Conservation (phyloP, 2,888 invertebrate species). For the Cosmorhoe ocellata region DNA sequence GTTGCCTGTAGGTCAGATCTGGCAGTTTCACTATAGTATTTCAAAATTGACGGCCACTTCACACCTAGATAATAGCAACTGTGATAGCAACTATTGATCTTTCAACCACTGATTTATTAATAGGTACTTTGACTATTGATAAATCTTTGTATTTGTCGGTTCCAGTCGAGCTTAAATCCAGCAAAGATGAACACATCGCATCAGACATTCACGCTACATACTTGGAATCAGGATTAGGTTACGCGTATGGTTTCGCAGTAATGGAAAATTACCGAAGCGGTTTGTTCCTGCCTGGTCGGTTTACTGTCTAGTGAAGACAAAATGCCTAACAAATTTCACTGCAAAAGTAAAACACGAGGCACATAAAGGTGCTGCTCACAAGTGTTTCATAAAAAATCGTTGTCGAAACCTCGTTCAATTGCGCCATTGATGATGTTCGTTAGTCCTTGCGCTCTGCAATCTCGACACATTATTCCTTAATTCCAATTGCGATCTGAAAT, state of each 20-base stretch:
- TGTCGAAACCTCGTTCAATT: slow-evolving; percentile 16
- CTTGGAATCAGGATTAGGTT: no score
- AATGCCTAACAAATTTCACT: no score
- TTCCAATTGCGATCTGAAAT: slow-evolving; percentile 36
- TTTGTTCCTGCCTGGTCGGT: no score
- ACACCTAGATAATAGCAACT: neutral
- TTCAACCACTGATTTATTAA: no score
- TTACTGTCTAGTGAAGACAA: no score
- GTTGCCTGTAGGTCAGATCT: neutral
- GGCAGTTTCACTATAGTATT: neutral
- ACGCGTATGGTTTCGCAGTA: slow-evolving; percentile 1
- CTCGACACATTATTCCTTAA: slow-evolving; percentile 38
- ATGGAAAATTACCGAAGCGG: no score
- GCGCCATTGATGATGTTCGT: slow-evolving; percentile 7
- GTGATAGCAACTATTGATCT: neutral
- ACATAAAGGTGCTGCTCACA: neutral
- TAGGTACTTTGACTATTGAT: no score
- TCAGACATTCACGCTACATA: no score
- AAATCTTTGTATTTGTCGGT: no score
- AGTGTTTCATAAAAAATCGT: slow-evolving; percentile 11
- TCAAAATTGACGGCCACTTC: neutral
- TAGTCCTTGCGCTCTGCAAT: slow-evolving; percentile 28
- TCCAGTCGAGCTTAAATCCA: no score
- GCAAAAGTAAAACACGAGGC: neutral
- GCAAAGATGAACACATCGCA: no score